phyloP scores from a whole-genome alignment of 1,140 invertebrate species.

The Daktulosphaira vitifoliae region DNA sequence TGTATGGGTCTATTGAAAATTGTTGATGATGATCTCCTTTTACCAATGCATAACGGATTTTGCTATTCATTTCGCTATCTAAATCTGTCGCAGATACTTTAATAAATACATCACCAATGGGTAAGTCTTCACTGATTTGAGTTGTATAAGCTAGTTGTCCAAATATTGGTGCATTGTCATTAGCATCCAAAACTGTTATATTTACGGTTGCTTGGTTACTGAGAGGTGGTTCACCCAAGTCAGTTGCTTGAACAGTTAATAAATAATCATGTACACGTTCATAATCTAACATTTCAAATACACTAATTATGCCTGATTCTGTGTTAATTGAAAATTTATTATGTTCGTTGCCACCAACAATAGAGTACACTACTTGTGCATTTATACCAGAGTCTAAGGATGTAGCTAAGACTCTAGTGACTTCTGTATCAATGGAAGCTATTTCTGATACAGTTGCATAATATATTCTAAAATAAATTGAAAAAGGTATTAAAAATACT shows the following conservation, averaged over 20 bases:
- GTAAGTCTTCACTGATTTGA: slow-evolving; percentile 67
- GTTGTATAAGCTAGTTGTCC: slow-evolving; percentile 68
- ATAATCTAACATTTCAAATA: slow-evolving; percentile 58
- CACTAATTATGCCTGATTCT: slow-evolving; percentile 47
- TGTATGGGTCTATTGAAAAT: slow-evolving; percentile 67
- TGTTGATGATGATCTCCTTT: slow-evolving; percentile 67
- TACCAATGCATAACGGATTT: slow-evolving; percentile 67
- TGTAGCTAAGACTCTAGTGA: slow-evolving; percentile 73
- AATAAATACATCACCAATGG: slow-evolving; percentile 58
- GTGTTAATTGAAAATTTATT: slow-evolving; percentile 72
- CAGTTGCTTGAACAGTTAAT: slow-evolving; percentile 80
- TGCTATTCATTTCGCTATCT: slow-evolving; percentile 70
- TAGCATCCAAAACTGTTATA: slow-evolving; percentile 75
- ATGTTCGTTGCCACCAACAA: slow-evolving; percentile 80
- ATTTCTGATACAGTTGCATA: slow-evolving; percentile 64
- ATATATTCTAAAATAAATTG: slow-evolving; percentile 46
- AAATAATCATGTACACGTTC: slow-evolving; percentile 79
- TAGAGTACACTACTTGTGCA: slow-evolving; percentile 81
- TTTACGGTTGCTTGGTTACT: slow-evolving; percentile 80
- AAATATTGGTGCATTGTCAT: slow-evolving; percentile 83
- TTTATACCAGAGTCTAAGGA: slow-evolving; percentile 90
- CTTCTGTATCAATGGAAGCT: slow-evolving; percentile 61
- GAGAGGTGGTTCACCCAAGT: slow-evolving; percentile 74
- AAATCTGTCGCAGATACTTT: slow-evolving; percentile 68
- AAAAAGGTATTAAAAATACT: neutral